Percentiles rank a stretch among this genome's conserved stretches.
phyloP scores from a whole-genome alignment of 37 sponge, comb jelly and placozoan genomes.

The Eunapius fragilis region DNA sequence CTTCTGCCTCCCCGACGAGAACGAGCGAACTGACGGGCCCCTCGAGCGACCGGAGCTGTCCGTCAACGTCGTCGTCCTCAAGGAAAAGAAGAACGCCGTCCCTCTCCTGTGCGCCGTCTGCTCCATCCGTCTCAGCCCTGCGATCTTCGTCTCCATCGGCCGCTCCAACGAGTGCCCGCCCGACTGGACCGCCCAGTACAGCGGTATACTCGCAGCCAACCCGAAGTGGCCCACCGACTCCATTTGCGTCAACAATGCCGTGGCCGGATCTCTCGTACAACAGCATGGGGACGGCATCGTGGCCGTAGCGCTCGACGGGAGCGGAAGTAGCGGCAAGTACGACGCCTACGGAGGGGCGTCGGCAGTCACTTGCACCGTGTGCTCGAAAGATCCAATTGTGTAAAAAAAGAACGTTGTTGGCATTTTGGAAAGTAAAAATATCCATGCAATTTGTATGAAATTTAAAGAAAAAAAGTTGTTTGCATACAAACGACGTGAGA shows the following conservation, averaged over 20 bases:
- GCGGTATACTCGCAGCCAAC: not conserved
- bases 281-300: not conserved
- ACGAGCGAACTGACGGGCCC: not conserved
- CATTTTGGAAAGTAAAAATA: not conserved
- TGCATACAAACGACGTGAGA: not conserved
- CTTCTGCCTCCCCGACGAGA: not conserved
- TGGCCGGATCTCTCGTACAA: not conserved
- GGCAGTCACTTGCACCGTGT: not conserved
- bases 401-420: not conserved
- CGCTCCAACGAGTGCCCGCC: not conserved
- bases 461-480: too few relatives aligned
- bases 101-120: not conserved
- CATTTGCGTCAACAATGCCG: not conserved
- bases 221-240: not conserved
- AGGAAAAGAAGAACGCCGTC: not conserved
- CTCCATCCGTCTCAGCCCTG: not conserved
- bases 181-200: not conserved
- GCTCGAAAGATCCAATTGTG: not conserved
- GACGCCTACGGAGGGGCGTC: not conserved
- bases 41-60: not conserved
- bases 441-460: not conserved
- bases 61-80: not conserved
- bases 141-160: not conserved
- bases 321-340: not conserved
- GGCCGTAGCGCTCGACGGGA: not conserved